Evolutionary conservation across 2,113 vertebrate species (phyloP).

Genomic region (Circaetus gallicus): DNA sequence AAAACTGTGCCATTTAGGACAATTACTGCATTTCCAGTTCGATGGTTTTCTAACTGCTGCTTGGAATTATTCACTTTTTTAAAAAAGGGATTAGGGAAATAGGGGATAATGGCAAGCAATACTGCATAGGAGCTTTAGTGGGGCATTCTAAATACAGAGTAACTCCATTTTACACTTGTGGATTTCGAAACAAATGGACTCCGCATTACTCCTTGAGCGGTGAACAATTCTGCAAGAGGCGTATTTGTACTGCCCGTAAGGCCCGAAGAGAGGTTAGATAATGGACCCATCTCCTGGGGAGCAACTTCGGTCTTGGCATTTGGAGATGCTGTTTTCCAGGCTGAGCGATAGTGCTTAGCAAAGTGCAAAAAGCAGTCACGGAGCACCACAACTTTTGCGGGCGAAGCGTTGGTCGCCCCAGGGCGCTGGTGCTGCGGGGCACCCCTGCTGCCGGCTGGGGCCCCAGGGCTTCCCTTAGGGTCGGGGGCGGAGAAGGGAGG

Average conservation of each 20-base stretch:
- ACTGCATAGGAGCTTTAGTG: neutral
- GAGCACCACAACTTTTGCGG: neutral
- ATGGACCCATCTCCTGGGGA: neutral
- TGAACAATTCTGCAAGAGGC: neutral
- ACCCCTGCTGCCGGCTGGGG: neutral
- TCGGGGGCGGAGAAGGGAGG: fast-evolving
- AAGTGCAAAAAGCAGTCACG: neutral
- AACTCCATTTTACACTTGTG: neutral
- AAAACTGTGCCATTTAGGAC: neutral
- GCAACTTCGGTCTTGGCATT: neutral
- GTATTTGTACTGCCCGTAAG: neutral
- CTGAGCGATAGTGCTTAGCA: neutral
- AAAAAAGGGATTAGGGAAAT: neutral
- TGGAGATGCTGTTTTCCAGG: neutral
- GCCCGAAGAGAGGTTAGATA: neutral
- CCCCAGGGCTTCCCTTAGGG: neutral
- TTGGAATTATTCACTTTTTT: neutral
- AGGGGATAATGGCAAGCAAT: neutral
- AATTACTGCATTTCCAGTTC: neutral
- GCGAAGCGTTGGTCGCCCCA: fast-evolving
- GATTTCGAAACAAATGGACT: neutral
- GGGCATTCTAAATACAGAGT: neutral
- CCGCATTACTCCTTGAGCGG: neutral
- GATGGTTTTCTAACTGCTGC: neutral
- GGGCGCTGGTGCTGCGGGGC: neutral